Base-by-base conservation (phyloP, 2,113 vertebrate species). In the Redunca redunca region DNA sequence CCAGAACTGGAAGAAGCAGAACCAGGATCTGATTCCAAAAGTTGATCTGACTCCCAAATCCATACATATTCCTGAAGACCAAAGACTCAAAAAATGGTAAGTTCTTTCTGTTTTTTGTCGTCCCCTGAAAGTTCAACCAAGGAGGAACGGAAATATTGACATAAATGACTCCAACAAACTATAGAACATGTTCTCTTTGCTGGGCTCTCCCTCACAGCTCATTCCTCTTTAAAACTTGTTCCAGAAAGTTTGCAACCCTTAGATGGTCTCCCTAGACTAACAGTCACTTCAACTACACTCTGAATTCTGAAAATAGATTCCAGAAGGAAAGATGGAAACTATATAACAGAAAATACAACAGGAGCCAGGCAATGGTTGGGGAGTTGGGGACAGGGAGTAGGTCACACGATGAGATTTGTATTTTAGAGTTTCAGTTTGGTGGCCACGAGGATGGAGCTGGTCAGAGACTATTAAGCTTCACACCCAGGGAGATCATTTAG, bases 321-420 rank as follows among this genome's bases (percentile, higher is more conserved):
- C n/a, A 43, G 80, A 94, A 52, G 60, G 43, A 36, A 85, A 81
- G 58, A 48, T 82, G 53, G 78, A 83, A 2, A 10, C 9, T 3
- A 30, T 2, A 2, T 62, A 78, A 26, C 4, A 53, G 21, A 86
- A 52, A n/a, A 36, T 57, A 5, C 21, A n/a, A 43, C 0, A 0
- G n/a, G 25, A 46, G 23, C 16, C 60, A 15, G 2, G 25, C 17
- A 46, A 9, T 4, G 46, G 50, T 33, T 62, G 64, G 13, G 25
- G 48, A 30, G 30, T 0, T 5, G 17, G 46, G 43, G 36, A 4
- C 25, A n/a, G 48, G 58, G 67, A 10, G 3, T 17, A 46, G 12
- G 12, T 40, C 40, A 23, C 28, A 6, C 0, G 0, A 14, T 12
- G 26, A 19, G 21, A 50, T 25, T 25, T 57, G 5, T 19, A 43